Conservation (phyloP, 2,888 invertebrate genomes). For the Punctoribates punctum region DNA sequence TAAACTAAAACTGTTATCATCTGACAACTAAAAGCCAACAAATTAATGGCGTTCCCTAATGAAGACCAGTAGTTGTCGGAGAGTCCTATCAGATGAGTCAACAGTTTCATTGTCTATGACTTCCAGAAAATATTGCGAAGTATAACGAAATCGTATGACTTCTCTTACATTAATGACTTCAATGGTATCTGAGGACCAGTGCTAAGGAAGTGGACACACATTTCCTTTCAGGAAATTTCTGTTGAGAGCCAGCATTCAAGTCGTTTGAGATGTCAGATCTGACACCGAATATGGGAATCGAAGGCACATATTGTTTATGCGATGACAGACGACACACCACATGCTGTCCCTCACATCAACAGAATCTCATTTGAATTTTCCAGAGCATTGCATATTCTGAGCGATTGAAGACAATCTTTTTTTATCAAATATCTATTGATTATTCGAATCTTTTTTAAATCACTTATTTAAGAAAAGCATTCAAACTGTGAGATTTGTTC, state of each 20-base stretch:
- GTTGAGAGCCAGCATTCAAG: constrained; percentile 14
- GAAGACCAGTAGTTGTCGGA: background rate
- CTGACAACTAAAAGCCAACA: background rate
- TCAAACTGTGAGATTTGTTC: too few species aligned
- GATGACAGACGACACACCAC: constrained; percentile 10
- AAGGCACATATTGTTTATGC: constrained; percentile 9
- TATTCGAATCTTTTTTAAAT: too few species aligned
- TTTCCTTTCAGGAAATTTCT: constrained; percentile 36
- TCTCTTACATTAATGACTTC: background rate
- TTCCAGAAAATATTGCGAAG: background rate
- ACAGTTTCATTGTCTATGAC: constrained; percentile 26
- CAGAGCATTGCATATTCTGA: too few species aligned
- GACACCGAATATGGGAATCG: background rate
- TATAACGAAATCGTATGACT: background rate
- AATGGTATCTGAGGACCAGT: background rate
- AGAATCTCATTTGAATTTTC: too few species aligned
- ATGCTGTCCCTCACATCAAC: background rate
- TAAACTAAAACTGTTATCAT: background rate
- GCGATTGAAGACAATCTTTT: too few species aligned
- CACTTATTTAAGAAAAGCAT: too few species aligned
- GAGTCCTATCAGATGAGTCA: background rate
- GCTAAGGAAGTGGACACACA: constrained; percentile 37
- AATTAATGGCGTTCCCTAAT: background rate
- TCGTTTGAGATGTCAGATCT: constrained; percentile 10
- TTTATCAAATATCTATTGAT: too few species aligned